Conservation (phyloP, 2,888 invertebrate genomes). For the Thereva unica region DNA sequence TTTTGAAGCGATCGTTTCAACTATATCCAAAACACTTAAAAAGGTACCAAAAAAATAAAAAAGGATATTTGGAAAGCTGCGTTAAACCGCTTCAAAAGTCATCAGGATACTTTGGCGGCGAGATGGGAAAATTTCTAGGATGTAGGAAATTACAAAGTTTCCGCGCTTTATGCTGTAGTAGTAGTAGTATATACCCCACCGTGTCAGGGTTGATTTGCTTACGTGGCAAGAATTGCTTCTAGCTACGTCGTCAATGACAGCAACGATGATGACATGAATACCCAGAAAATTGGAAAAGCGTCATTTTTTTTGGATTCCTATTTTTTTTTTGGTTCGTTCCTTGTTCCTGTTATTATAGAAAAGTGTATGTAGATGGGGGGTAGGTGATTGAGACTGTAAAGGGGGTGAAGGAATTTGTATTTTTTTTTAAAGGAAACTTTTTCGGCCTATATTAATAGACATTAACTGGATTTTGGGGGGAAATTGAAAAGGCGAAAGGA, state of each 20-base stretch:
- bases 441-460: conserved; percentile 18
- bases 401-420: conserved; percentile 6
- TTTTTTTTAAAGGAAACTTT: conserved; percentile 7
- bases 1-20: too few relatives aligned
- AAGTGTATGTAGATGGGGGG: too few relatives aligned
- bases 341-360: too few relatives aligned
- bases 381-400: too few relatives aligned
- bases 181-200: conserved; percentile 5
- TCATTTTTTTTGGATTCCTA: neutral
- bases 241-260: conserved; percentile 2
- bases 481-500: conserved; percentile 26
- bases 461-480: conserved; percentile 19
- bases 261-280: conserved; percentile 11
- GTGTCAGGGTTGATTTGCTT: conserved; percentile 15
- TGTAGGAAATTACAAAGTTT: conserved; percentile 16
- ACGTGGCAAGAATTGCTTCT: conserved; percentile 17
- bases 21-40: too few relatives aligned
- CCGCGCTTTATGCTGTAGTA: conserved; percentile 1
- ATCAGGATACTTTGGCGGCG: neutral
- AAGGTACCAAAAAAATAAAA: too few relatives aligned
- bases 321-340: too few relatives aligned
- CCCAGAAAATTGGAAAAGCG: conserved; percentile 12
- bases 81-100: too few relatives aligned
- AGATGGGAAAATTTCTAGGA: conserved; percentile 10
- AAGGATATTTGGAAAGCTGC: too few relatives aligned